Evolutionary conservation across 2,797 vertebrate genomes (phyloP), one percentile per base, ranked within the genome.

Genomic region (Nothura maculosa): DNA sequence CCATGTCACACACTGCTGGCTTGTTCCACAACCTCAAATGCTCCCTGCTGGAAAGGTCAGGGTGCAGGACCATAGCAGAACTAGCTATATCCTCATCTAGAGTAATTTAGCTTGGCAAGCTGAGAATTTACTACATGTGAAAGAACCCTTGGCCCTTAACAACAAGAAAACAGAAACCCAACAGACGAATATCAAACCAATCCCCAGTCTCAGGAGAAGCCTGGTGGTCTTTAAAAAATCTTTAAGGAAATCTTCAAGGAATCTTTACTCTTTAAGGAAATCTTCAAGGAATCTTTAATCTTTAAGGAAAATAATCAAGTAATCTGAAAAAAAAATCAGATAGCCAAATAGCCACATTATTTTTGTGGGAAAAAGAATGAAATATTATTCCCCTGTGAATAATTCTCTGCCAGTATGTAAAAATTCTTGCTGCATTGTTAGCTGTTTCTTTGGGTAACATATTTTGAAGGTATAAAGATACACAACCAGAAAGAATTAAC

Each of bases 11-110:
- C 9, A 32, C 38, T 45, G 63, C 85, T 24, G 42, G 58, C n/a
- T 87, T 77, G 27, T 87, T 85, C 74, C 72, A 32, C 54, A 82
- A 86, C 58, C 54, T 86, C 61, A 79, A 25, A 86, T 45, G 70
- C 32, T 57, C 81, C 38, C 45, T 70, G 40, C 64, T 86, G 34
- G 61, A 89, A 90, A 95, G 79, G 66, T 89, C 79, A 89, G 73
- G 47, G 58, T 50, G 50, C 27, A 67, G 55, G 87, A 57, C 76
- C 66, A 54, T 1, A 73, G 66, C 73, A 94, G 43, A 92, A 76
- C 47, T 73, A 43, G 76, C 72, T 28, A 80, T 14, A 34, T 87
- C 55, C 84, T 93, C 70, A 47, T 83, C 69, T 72, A 20, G 24
- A 73, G 68, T 90, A 89, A 40, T 83, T 95, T 90, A 83, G 24